A percentile compares a stretch with the other conserved stretches of the same genome.
Conservation (phyloP, 2,113 vertebrate species). For the Anoura caudifer region DNA sequence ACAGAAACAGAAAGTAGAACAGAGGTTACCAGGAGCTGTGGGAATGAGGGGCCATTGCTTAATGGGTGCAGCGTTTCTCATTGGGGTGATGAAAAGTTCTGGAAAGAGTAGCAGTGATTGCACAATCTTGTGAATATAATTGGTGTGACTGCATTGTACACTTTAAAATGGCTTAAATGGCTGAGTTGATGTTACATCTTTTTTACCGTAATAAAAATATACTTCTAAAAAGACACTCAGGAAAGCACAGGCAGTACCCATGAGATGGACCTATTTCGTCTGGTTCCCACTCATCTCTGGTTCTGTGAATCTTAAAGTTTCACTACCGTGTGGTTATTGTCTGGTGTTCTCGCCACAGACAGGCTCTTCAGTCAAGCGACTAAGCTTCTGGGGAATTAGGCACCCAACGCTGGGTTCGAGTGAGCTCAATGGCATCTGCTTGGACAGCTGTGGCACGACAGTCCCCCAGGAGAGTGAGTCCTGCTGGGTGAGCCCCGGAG, state of each 20-base stretch:
- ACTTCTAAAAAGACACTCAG: neutral
- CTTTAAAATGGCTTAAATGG: neutral
- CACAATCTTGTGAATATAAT: neutral
- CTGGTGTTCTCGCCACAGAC: conserved; percentile 57
- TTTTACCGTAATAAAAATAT: neutral
- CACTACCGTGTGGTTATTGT: conserved; percentile 53
- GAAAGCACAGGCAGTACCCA: neutral
- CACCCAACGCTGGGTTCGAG: neutral
- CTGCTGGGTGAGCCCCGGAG: neutral
- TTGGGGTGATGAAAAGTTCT: neutral
- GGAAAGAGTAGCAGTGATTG: neutral
- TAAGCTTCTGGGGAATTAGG: neutral
- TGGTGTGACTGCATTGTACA: neutral
- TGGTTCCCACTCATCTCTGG: conserved; percentile 24
- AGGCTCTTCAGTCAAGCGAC: neutral
- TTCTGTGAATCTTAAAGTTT: conserved; percentile 57
- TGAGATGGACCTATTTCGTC: neutral
- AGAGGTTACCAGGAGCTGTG: neutral
- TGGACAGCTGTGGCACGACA: neutral
- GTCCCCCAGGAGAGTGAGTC: neutral
- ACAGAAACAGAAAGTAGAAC: neutral
- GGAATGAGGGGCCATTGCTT: too few relatives aligned
- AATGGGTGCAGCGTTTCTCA: neutral
- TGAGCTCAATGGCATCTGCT: neutral
- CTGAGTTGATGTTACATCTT: neutral